Evolutionary conservation across 2,888 invertebrate species (phyloP).

Genomic region (Acanthosepion lycidas): DNA sequence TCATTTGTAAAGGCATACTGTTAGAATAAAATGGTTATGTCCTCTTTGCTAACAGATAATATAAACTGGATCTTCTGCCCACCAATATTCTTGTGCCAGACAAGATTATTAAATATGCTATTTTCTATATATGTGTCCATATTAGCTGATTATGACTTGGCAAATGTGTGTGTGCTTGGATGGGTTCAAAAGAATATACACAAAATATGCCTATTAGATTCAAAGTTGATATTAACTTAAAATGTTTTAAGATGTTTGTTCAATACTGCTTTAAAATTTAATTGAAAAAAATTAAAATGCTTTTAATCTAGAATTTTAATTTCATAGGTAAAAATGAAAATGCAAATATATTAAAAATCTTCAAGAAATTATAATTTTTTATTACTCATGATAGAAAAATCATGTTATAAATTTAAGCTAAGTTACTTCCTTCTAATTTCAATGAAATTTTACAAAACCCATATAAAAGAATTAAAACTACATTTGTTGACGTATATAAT

Average conservation of each 20-base stretch:
- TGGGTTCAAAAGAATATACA: background rate
- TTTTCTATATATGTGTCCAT: background rate
- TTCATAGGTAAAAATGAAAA: background rate
- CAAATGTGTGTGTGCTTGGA: background rate
- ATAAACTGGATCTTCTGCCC: background rate
- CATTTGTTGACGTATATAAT: background rate
- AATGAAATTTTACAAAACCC: background rate
- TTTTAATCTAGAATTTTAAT: background rate
- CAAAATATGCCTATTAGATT: background rate
- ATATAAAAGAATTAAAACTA: background rate
- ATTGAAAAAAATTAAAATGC: background rate
- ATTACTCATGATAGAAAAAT: background rate
- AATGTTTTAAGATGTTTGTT: background rate
- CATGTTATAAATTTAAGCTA: background rate
- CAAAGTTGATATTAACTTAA: background rate
- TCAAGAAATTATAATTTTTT: no score
- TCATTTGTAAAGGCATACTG: background rate
- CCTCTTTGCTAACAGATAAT: background rate
- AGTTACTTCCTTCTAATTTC: background rate
- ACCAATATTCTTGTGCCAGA: background rate
- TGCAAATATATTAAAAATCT: background rate
- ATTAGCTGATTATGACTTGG: background rate
- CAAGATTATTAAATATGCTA: background rate
- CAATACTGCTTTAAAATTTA: background rate
- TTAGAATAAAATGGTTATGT: background rate